Evolutionary conservation across 2,888 invertebrate genomes (phyloP).

Genomic region (Minunthozetes semirufus): DNA sequence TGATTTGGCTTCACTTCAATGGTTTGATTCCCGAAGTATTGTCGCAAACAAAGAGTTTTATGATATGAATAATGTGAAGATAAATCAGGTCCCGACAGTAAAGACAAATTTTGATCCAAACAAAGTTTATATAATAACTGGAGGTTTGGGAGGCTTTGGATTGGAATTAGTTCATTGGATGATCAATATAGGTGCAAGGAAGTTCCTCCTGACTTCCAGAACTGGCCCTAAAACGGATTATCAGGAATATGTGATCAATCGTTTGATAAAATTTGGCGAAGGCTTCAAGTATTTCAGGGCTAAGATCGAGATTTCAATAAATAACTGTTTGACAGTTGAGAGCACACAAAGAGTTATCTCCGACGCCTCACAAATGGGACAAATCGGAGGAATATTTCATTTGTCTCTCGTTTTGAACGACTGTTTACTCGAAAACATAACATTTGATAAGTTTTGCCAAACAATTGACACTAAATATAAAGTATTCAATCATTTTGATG

Average conservation of each 20-base stretch:
- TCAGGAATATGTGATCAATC: constrained; percentile 57
- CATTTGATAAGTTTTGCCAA: constrained; percentile 66
- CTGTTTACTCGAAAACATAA: constrained; percentile 77
- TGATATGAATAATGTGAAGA: too few species aligned
- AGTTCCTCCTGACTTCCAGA: constrained; percentile 77
- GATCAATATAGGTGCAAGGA: constrained; percentile 74
- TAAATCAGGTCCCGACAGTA: constrained; percentile 50
- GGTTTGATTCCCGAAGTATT: too few species aligned
- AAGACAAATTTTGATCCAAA: constrained; percentile 51
- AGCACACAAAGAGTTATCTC: constrained; percentile 64
- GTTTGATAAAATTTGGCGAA: constrained; percentile 65
- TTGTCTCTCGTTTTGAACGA: constrained; percentile 75
- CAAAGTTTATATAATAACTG: constrained; percentile 53
- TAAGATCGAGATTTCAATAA: constrained; percentile 60
- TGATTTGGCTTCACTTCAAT: neutral
- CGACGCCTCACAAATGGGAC: constrained; percentile 55
- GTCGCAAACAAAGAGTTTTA: too few species aligned
- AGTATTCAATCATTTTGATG: constrained; percentile 76
- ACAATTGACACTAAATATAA: constrained; percentile 76
- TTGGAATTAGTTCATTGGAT: constrained; percentile 87
- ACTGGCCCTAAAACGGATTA: constrained; percentile 86
- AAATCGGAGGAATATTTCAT: constrained; percentile 84
- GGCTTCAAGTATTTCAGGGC: constrained; percentile 59
- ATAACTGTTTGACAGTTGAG: constrained; percentile 61
- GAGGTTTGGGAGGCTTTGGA: constrained; percentile 93